phyloP scores from a whole-genome alignment of 1,140 invertebrate genomes.

The Anagrus nilaparvatae region DNA sequence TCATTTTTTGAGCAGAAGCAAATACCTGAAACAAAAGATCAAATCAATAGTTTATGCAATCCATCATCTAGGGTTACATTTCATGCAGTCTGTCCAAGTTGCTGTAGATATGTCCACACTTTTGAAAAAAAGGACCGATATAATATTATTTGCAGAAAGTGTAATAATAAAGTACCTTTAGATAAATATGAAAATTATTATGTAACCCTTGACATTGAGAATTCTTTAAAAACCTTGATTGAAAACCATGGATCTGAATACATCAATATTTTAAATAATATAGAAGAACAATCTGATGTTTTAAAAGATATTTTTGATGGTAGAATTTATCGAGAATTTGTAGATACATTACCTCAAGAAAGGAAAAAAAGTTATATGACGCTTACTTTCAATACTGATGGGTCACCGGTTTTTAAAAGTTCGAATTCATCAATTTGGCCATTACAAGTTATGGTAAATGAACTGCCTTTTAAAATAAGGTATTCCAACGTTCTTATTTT shows the following conservation, averaged over 20 bases:
- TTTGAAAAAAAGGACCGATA: not conserved
- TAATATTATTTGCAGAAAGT: not conserved
- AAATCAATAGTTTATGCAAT: conserved; percentile 14
- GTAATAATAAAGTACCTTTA: conserved; percentile 10
- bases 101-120: conserved; percentile 2
- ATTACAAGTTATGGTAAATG: conserved; percentile 12
- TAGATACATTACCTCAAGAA: conserved; percentile 1
- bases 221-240: conserved; percentile 7
- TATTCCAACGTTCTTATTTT: not conserved
- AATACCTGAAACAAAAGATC: conserved; percentile 14
- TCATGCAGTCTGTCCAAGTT: conserved; percentile 14
- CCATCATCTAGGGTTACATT: conserved; percentile 5
- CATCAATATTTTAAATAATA: conserved; percentile 4
- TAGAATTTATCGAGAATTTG: conserved; percentile 4
- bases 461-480: conserved; percentile 11
- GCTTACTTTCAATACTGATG: conserved; percentile 11
- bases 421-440: too few relatives aligned
- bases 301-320: conserved; percentile 11
- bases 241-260: conserved; percentile 5
- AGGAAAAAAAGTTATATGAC: conserved; percentile 6
- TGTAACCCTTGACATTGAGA: conserved; percentile 8
- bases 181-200: conserved; percentile 10
- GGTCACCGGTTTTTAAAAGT: conserved; percentile 11
- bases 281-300: not conserved
- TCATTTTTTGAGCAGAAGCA: conserved; percentile 9